Evolutionary conservation across 2,113 vertebrate genomes (phyloP).

Genomic region (Charadrius vociferus): DNA sequence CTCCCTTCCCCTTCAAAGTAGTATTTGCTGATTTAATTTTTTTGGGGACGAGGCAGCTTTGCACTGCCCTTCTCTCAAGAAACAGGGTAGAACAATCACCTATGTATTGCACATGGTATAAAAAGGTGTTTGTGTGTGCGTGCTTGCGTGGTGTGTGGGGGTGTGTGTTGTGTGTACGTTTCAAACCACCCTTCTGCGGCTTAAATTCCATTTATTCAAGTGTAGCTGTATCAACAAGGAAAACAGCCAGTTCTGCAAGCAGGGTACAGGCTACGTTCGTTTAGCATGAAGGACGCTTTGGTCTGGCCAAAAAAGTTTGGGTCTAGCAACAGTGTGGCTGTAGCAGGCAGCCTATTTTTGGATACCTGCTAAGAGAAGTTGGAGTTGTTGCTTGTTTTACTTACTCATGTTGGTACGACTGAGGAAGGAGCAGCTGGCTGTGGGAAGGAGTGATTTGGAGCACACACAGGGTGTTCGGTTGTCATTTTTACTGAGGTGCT

Average conservation of each 20-base stretch:
- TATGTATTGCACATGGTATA: not conserved
- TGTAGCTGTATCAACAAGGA: constrained; percentile 17
- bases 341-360: not conserved
- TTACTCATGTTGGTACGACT: not conserved
- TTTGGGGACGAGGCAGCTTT: not conserved
- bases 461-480: not conserved
- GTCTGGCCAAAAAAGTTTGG: not conserved
- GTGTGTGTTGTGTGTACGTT: not conserved
- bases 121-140: not conserved
- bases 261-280: not conserved
- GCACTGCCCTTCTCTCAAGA: not conserved
- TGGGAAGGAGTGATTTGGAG: not conserved
- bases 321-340: not conserved
- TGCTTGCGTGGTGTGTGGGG: not conserved
- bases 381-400: not conserved
- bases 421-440: not conserved
- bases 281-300: not conserved
- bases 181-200: not conserved
- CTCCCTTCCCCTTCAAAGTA: not conserved
- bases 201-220: not conserved
- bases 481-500: not conserved
- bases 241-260: not conserved
- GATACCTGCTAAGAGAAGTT: not conserved
- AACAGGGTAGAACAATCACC: not conserved
- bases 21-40: not conserved